Base-by-base conservation (phyloP, 2,797 vertebrate species). In the Borostomias antarcticus region DNA sequence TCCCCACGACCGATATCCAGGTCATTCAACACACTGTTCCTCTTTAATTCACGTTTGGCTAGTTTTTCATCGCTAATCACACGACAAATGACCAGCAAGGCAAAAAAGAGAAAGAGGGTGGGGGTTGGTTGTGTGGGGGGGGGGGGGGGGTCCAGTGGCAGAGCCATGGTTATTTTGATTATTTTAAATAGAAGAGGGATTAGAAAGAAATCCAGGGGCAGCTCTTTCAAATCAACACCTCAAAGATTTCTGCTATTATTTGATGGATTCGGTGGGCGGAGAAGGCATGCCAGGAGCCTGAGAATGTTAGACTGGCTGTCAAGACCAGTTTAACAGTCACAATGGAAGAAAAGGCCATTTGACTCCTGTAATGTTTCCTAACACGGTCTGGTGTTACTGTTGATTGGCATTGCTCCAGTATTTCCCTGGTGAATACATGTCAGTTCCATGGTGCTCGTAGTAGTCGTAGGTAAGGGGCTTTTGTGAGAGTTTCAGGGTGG, bases 21-120 rank as follows among this genome's bases (percentile, higher is more conserved):
- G 89, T 91, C 93, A 91, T 89, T 89, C 86, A 89, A 79, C 86
- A 85, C 25, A 73, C 80, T 84, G 84, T 89, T 89, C 80, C 81
- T 77, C 81, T 89, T 86, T 86, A 89, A 87, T 85, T 86, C 87
- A 88, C 81, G 78, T 89, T 81, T 52, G 64, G 83, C 75, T 85
- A 35, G 45, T 84, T 89, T 87, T 81, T 84, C 74, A 83, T 65
- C 64, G 57, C 84, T 89, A 92, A 90, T 92, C 87, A 81, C 86
- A 88, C 68, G 76, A 90, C 86, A 92, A 89, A 89, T 88, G 87
- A 86, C 84, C 84, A 85, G 73, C 73, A 75, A n/a, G 54, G 73
- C 62, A 3, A 63, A 74, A 77, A 72, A 74, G 71, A 67, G 71
- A 67, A 65, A 59, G 58, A 58, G 73, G 70, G 79, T 74, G 52